These are phyloP conservation scores for Acronicta psi DNA, from an alignment of 2,888 invertebrate genomes.

Conservation along the genomic window DNA sequence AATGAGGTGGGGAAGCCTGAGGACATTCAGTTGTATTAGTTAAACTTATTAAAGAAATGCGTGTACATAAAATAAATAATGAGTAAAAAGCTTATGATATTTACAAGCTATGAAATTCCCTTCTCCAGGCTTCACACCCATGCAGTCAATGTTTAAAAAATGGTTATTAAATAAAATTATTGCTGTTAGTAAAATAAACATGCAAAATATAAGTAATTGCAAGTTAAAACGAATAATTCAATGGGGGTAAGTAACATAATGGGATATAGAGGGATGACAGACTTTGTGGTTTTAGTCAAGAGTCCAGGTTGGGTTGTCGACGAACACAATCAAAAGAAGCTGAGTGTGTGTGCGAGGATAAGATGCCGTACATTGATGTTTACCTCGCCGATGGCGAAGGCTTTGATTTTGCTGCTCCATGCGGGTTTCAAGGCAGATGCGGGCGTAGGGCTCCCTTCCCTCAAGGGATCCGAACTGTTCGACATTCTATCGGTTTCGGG, in stretches of 20 bases:
- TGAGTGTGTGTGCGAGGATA: constrained; percentile 79
- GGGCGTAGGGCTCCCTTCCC: constrained; percentile 78
- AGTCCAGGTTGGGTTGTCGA: constrained; percentile 77
- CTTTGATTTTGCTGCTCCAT: constrained; percentile 88
- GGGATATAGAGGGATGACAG: constrained; percentile 76
- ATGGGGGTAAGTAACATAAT: constrained; percentile 77
- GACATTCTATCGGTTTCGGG: constrained; percentile 77
- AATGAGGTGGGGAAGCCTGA: constrained; percentile 91
- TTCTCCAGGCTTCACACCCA: constrained; percentile 84
- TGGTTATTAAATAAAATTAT: constrained; percentile 70
- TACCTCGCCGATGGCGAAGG: constrained; percentile 89
- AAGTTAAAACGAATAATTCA: constrained; percentile 75
- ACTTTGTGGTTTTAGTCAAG: constrained; percentile 75
- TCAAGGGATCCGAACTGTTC: constrained; percentile 76
- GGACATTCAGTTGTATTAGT: constrained; percentile 57
- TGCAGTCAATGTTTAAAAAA: constrained; percentile 79
- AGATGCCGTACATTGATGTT: constrained; percentile 84
- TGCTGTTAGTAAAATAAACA: constrained; percentile 76
- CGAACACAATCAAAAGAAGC: constrained; percentile 89
- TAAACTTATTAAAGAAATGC: constrained; percentile 30
- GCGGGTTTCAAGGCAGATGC: constrained; percentile 81
- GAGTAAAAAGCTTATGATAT: constrained; percentile 84
- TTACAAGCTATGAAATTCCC: constrained; percentile 83
- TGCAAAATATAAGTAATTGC: constrained; percentile 86
- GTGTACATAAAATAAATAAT: constrained; percentile 56